Evolutionary conservation across 2,797 vertebrate genomes (phyloP).

Genomic region (Anguilla marmorata): DNA sequence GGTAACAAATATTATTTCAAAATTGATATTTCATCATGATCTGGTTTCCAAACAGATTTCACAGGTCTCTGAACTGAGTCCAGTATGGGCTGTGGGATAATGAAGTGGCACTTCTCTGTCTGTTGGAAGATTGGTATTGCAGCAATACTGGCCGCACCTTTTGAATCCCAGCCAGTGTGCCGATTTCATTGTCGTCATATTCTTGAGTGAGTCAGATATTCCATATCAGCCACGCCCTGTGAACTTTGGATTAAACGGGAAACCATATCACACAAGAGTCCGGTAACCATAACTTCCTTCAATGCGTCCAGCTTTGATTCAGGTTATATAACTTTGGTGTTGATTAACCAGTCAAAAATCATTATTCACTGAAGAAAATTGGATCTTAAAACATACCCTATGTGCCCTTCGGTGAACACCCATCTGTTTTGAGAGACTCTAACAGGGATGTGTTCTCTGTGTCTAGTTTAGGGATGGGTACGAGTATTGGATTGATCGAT

Average conservation of each 20-base stretch:
- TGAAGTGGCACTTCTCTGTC: not conserved
- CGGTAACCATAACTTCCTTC: not conserved
- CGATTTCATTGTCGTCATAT: not conserved
- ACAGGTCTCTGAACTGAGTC: not conserved
- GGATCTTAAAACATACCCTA: no score
- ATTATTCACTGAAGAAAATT: not conserved
- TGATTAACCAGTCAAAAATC: not conserved
- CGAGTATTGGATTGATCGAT: no score
- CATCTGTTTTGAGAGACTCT: no score
- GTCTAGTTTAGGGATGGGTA: no score
- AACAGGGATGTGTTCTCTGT: no score
- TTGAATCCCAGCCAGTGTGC: not conserved
- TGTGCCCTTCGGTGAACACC: no score
- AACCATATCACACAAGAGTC: not conserved
- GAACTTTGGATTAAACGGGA: not conserved
- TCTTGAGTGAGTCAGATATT: slow-evolving; percentile 8
- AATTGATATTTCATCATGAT: not conserved
- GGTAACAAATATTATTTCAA: no score
- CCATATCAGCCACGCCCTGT: not conserved
- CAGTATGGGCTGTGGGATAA: not conserved
- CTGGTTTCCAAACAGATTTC: not conserved
- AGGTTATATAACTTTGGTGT: not conserved
- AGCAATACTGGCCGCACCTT: not conserved
- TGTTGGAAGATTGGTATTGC: not conserved
- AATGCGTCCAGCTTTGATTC: not conserved